phyloP scores from a whole-genome alignment of 2,888 invertebrate genomes.

The Chalcosyrphus nemorum region DNA sequence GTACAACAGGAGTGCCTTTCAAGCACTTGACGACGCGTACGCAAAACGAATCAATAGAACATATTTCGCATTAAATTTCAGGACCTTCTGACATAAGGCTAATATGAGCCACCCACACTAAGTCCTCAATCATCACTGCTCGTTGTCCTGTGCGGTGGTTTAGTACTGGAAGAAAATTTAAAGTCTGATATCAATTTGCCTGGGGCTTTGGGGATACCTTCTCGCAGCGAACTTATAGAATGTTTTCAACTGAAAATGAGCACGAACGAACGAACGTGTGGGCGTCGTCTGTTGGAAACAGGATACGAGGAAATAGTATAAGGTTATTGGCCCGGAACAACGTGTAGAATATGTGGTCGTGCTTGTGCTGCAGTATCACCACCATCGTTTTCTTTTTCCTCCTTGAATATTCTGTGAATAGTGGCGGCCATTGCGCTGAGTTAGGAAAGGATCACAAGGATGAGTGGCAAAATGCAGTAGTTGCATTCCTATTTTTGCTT shows the following conservation, averaged over 20 bases:
- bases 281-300: not conserved
- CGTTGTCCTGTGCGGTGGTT: not conserved
- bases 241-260: not conserved
- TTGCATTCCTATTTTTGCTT: not conserved
- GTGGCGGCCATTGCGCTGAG: not conserved
- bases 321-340: constrained; percentile 10
- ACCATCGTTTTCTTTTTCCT: not conserved
- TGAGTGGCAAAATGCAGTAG: not conserved
- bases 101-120: not conserved
- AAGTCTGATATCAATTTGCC: not conserved
- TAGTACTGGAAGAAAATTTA: not conserved
- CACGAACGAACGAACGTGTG: not conserved
- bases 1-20: not conserved
- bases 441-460: not conserved
- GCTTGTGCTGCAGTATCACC: not conserved
- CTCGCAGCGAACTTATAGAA: not conserved
- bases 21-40: not conserved
- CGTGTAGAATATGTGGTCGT: not conserved
- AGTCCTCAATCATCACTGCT: not conserved
- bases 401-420: constrained; percentile 1
- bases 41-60: not conserved
- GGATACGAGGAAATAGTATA: not conserved
- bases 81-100: not conserved
- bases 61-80: not conserved
- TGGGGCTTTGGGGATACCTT: not conserved